Conservation (phyloP, 2,888 invertebrate genomes). For the Latheticus oryzae region DNA sequence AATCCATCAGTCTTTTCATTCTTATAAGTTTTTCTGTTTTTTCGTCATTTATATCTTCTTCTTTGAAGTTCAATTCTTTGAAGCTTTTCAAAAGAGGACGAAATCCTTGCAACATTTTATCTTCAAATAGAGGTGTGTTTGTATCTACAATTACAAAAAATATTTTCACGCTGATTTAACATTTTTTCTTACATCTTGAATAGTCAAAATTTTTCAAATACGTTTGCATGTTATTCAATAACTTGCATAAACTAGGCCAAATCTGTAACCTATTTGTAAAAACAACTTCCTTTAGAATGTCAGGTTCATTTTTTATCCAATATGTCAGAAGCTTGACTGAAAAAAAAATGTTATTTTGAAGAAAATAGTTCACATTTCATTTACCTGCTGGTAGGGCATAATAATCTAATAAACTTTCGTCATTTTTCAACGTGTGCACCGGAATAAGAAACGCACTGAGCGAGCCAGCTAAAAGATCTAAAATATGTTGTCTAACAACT, state of each 20-base stretch:
- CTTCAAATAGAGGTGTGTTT: constrained; percentile 80
- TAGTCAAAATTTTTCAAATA: constrained; percentile 67
- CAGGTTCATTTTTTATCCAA: constrained; percentile 74
- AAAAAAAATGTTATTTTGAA: constrained; percentile 53
- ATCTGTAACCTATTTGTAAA: constrained; percentile 75
- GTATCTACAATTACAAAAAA: too few species aligned
- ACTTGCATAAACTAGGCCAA: constrained; percentile 82
- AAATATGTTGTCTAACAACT: constrained; percentile 69
- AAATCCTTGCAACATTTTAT: constrained; percentile 84
- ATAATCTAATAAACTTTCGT: constrained; percentile 71
- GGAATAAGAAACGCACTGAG: constrained; percentile 78
- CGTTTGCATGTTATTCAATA: constrained; percentile 75
- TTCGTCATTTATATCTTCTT: constrained; percentile 63
- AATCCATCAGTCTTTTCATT: constrained; percentile 67
- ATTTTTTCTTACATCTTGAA: constrained; percentile 69
- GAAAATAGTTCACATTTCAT: constrained; percentile 37
- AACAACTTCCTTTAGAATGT: constrained; percentile 67
- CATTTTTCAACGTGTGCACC: constrained; percentile 76
- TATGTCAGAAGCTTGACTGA: constrained; percentile 81
- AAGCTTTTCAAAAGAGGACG: constrained; percentile 75
- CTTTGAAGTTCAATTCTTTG: constrained; percentile 69
- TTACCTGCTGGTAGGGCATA: constrained; percentile 78
- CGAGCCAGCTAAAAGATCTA: constrained; percentile 74
- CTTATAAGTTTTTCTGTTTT: constrained; percentile 66
- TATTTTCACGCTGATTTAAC: too few species aligned